These are phyloP conservation scores for Chironomus riparius DNA, from an alignment of 2,888 invertebrate species.

Conservation along the genomic window DNA sequence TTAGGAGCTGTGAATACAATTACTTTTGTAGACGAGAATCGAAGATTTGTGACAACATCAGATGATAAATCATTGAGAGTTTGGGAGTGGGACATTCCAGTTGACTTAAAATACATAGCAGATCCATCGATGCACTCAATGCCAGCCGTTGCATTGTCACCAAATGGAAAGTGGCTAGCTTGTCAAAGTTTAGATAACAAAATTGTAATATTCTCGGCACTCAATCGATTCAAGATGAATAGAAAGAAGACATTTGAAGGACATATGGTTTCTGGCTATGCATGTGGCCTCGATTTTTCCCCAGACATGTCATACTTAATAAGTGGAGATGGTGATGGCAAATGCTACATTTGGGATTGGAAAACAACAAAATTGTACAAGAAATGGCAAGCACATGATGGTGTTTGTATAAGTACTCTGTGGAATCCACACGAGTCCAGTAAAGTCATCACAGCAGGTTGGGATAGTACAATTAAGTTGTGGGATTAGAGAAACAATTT, in stretches of 20 bases:
- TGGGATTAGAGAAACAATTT: slow-evolving; percentile 66
- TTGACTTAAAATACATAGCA: slow-evolving; percentile 99
- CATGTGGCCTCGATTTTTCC: slow-evolving; percentile 92
- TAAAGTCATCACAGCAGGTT: slow-evolving; percentile 93
- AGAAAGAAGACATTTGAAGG: slow-evolving; percentile 96
- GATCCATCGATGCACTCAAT: slow-evolving; percentile 99
- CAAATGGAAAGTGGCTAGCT: slow-evolving; percentile 97
- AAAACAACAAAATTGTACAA: slow-evolving; percentile 96
- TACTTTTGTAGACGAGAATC: slow-evolving; percentile 97
- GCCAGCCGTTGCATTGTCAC: slow-evolving; percentile 90
- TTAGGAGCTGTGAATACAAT: slow-evolving; percentile 98
- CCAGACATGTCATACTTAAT: slow-evolving; percentile 98
- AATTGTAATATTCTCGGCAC: slow-evolving; percentile 92
- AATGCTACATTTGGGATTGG: slow-evolving; percentile 99
- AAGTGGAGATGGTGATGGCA: slow-evolving; percentile 98
- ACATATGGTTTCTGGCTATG: slow-evolving; percentile 99
- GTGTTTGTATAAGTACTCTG: slow-evolving; percentile 85
- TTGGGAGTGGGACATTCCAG: slow-evolving; percentile 99
- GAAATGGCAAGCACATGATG: slow-evolving; percentile 99
- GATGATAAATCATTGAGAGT: slow-evolving; percentile 98
- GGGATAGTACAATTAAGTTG: slow-evolving; percentile 97
- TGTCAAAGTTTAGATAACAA: slow-evolving; percentile 99
- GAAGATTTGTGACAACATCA: slow-evolving; percentile 95
- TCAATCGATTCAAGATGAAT: slow-evolving; percentile 96
- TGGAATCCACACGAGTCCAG: slow-evolving; percentile 99